Evolutionary conservation across 2,113 vertebrate genomes (phyloP).

Genomic region (Aspiorhynchus laticeps): DNA sequence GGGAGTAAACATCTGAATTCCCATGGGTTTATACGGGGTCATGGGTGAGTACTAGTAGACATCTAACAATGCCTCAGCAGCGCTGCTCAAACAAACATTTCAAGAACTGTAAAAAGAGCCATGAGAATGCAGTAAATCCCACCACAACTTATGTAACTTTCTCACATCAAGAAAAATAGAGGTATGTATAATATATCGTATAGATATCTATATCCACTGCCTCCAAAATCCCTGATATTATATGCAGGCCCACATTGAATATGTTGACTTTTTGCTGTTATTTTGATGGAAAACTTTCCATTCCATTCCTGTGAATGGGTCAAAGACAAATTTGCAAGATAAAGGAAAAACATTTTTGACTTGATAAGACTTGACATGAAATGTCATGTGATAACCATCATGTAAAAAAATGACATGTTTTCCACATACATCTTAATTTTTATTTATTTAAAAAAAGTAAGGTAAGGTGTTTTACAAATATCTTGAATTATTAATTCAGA

Average conservation of each 20-base stretch:
- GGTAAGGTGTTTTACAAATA: too few species aligned
- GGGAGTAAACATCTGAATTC: constrained; percentile 45
- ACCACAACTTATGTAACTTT: background rate
- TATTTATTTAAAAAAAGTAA: too few species aligned
- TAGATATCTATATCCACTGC: background rate
- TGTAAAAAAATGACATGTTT: background rate
- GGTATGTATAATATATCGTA: background rate
- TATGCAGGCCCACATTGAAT: background rate
- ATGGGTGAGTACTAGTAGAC: constrained; percentile 16
- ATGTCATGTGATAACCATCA: background rate
- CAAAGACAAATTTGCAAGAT: background rate
- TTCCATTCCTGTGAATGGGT: background rate
- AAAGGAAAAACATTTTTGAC: background rate
- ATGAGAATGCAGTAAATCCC: constrained; percentile 10
- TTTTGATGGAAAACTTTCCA: background rate
- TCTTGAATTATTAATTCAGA: background rate
- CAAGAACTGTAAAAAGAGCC: constrained; percentile 17
- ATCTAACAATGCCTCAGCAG: constrained; percentile 27
- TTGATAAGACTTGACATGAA: background rate
- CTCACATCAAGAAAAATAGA: background rate
- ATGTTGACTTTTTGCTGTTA: background rate
- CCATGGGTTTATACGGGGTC: constrained; percentile 41
- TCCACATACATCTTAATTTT: too few species aligned
- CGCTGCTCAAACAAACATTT: constrained; percentile 33
- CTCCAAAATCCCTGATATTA: background rate